Conservation (phyloP, 1,140 invertebrate species). For the Drosophila teissieri region DNA sequence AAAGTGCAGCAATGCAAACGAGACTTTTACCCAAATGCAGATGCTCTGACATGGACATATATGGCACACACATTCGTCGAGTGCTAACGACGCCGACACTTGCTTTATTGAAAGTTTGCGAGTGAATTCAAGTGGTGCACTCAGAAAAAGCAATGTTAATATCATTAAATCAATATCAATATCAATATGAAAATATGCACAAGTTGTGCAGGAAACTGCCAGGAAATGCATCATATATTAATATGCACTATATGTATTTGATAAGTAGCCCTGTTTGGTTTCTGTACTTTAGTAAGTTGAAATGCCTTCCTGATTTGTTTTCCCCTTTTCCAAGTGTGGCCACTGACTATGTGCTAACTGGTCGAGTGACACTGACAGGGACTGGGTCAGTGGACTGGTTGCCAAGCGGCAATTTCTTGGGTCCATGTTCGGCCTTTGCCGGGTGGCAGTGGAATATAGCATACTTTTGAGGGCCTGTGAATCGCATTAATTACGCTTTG, state of each 20-base stretch:
- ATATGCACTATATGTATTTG: too few species aligned
- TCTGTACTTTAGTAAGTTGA: too few species aligned
- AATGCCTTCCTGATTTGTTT: neutral
- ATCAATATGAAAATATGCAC: too few species aligned
- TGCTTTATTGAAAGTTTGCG: slow-evolving; percentile 33
- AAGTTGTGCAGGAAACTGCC: too few species aligned
- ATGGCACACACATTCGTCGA: slow-evolving; percentile 16
- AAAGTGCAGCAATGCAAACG: slow-evolving; percentile 76
- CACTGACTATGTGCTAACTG: neutral
- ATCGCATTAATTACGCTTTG: slow-evolving; percentile 64
- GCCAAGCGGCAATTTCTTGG: slow-evolving; percentile 26
- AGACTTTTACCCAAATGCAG: slow-evolving; percentile 60
- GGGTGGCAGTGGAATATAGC: neutral
- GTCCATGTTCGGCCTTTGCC: neutral
- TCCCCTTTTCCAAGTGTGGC: neutral
- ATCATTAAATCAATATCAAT: too few species aligned
- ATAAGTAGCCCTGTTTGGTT: too few species aligned
- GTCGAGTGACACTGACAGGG: slow-evolving; percentile 37
- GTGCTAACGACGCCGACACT: slow-evolving; percentile 25
- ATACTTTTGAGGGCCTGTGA: slow-evolving; percentile 50
- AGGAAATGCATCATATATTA: too few species aligned
- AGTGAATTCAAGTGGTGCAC: slow-evolving; percentile 2
- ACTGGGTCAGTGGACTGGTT: slow-evolving; percentile 51
- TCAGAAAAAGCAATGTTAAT: neutral
- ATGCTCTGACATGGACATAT: slow-evolving; percentile 28